Evolutionary conservation across 64 coral and sea anemone species (phyloP).

Genomic region (Exaiptasia diaphana): DNA sequence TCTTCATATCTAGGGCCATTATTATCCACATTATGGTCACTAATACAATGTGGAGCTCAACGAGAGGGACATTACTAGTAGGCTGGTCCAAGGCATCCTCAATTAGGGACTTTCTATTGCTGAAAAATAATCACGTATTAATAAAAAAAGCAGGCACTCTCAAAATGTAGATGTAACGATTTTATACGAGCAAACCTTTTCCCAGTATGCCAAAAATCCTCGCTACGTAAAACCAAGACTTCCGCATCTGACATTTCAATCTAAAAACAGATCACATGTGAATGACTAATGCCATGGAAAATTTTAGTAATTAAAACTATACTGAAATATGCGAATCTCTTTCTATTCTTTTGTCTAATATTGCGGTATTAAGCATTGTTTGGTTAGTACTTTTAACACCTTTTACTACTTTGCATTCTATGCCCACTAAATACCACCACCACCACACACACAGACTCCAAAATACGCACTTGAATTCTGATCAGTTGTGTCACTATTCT

Average conservation of each 20-base stretch:
- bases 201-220: constrained; percentile 84
- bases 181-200: constrained; percentile 30
- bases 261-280: neutral
- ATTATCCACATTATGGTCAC: constrained; percentile 80
- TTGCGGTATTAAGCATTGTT: too few relatives aligned
- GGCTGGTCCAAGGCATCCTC: constrained; percentile 66
- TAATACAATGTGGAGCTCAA: constrained; percentile 66
- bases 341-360: too few relatives aligned
- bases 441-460: too few relatives aligned
- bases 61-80: constrained; percentile 56
- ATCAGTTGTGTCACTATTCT: too few relatives aligned
- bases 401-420: too few relatives aligned
- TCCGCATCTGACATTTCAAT: constrained; percentile 55
- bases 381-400: too few relatives aligned
- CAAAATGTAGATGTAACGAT: neutral
- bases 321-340: too few relatives aligned
- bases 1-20: constrained; percentile 83
- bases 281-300: too few relatives aligned
- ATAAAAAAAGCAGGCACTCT: neutral
- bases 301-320: too few relatives aligned
- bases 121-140: neutral
- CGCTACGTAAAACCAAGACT: constrained; percentile 44
- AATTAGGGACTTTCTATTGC: constrained; percentile 30
- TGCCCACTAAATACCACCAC: too few relatives aligned
- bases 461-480: too few relatives aligned